Percentiles rank a stretch among this genome's conserved stretches.
Evolutionary conservation across 2,888 invertebrate genomes (phyloP).

Genomic region (Pyrochroa serraticornis): DNA sequence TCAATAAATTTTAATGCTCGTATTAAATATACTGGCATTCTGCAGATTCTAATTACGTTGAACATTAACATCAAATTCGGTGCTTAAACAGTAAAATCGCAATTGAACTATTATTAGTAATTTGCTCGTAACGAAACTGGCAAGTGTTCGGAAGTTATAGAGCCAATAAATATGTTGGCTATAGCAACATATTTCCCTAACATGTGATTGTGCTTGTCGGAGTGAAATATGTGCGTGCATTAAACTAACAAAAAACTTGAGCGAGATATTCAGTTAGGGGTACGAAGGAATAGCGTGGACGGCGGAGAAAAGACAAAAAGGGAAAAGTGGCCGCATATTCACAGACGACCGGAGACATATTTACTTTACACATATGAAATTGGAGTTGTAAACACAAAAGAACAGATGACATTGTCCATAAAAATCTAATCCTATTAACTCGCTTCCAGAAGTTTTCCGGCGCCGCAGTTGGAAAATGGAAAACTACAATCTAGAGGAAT

Average conservation of each 20-base stretch:
- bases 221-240: background rate
- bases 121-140: background rate
- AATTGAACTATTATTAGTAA: background rate
- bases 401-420: conserved; percentile 58
- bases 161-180: too few relatives aligned
- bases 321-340: conserved; percentile 8
- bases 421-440: conserved; percentile 59
- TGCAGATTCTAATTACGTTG: background rate
- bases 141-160: too few relatives aligned
- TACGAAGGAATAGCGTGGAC: background rate
- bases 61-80: background rate
- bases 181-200: too few relatives aligned
- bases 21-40: background rate
- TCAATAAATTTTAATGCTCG: background rate
- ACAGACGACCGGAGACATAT: conserved; percentile 44
- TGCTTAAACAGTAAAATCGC: background rate
- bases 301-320: background rate
- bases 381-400: conserved; percentile 51
- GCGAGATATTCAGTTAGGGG: background rate
- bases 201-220: background rate
- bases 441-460: conserved; percentile 50
- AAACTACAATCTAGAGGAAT: conserved; percentile 40
- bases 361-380: conserved; percentile 46
- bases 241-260: background rate
- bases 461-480: conserved; percentile 45